Evolutionary conservation across 2,113 vertebrate genomes (phyloP).

Genomic region (Pelvicachromis taeniatus): DNA sequence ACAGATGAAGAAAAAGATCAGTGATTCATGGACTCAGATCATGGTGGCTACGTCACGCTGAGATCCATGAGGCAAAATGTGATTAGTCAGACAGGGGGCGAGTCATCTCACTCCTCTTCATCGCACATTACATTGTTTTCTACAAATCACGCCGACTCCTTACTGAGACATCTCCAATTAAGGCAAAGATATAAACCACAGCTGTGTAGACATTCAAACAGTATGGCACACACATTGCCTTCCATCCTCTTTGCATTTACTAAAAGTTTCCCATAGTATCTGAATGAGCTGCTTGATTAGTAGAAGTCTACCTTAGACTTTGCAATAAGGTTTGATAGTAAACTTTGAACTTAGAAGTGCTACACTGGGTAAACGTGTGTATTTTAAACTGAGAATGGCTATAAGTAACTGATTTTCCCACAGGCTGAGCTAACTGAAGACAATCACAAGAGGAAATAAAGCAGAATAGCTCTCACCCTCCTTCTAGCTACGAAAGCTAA

Average conservation of each 20-base stretch:
- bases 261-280: neutral
- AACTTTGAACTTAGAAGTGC: slow-evolving; percentile 31
- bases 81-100: slow-evolving; percentile 8
- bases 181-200: neutral
- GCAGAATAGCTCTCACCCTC: neutral
- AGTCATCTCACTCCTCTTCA: neutral
- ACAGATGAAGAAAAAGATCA: neutral
- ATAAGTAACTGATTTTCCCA: slow-evolving; percentile 14
- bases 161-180: neutral
- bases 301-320: slow-evolving; percentile 22
- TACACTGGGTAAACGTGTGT: slow-evolving; percentile 14
- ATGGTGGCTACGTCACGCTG: neutral
- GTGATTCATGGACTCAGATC: slow-evolving; percentile 12
- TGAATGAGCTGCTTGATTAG: neutral
- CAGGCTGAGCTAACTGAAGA: neutral
- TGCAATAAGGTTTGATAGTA: neutral
- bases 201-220: neutral
- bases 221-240: neutral
- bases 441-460: slow-evolving; percentile 15
- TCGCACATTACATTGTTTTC: neutral
- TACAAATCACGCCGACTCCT: neutral
- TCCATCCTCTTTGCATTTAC: neutral
- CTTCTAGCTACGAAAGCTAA: slow-evolving; percentile 17
- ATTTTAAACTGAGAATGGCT: slow-evolving; percentile 10
- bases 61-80: slow-evolving; percentile 1